Percentiles rank a stretch among this genome's conserved stretches.
phyloP scores from a whole-genome alignment of 2,113 vertebrate genomes.

The Malaclemys terrapin region DNA sequence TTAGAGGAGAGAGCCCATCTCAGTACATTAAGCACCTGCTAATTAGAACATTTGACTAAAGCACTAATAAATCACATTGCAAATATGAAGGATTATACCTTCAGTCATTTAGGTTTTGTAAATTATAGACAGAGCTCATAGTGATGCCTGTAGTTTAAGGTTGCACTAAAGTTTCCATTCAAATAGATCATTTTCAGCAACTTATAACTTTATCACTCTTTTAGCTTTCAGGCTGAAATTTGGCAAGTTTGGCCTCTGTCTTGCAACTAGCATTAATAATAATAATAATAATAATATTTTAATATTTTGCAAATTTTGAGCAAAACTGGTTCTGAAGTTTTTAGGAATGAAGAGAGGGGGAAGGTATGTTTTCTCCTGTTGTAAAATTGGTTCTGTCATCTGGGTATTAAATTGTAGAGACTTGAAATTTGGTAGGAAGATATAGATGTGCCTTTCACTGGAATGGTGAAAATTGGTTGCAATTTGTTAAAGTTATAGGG shows the following conservation, averaged over 20 bases:
- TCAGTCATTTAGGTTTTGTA: neutral
- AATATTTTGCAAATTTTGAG: neutral
- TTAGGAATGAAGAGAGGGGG: neutral
- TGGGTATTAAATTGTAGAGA: neutral
- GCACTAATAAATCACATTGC: neutral
- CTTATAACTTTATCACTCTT: neutral
- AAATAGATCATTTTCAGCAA: neutral
- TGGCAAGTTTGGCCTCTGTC: neutral
- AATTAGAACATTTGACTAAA: neutral
- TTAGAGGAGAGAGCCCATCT: neutral
- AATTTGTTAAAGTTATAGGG: conserved; percentile 12
- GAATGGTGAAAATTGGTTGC: neutral
- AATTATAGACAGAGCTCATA: neutral
- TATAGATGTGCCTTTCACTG: neutral
- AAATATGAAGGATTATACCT: neutral
- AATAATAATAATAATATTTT: neutral
- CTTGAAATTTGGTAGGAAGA: neutral
- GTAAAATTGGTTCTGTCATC: neutral
- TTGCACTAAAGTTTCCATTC: neutral
- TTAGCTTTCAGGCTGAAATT: neutral
- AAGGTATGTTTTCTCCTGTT: neutral
- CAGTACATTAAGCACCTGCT: neutral
- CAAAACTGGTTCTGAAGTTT: neutral
- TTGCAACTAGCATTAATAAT: neutral
- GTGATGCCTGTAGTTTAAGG: neutral